Base-by-base conservation (phyloP, 1,140 invertebrate species). In the Linepithema humile region DNA sequence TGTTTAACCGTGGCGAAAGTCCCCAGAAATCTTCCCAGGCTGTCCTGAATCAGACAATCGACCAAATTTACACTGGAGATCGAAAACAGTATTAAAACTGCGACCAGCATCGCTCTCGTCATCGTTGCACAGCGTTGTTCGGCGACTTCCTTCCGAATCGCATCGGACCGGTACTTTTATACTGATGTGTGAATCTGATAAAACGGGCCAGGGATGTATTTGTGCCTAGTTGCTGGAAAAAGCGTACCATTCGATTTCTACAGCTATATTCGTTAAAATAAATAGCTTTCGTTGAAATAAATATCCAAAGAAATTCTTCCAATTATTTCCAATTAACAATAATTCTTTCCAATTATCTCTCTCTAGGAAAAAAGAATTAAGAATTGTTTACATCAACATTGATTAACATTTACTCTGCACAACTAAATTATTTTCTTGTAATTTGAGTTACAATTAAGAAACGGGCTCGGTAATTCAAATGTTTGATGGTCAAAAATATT, bases 21-120 rank as follows among this genome's bases (percentile, higher is more conserved):
- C n/a, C 88, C 86, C 15, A 92, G 65, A 40, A 92, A 69, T 77
- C 86, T 92, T 15, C 86, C 83, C 12, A 91, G 60, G 7, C 83
- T 67, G 0, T 91, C 89, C 9, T 88, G 77, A 15, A 91, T 55
- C 48, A 90, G 17, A 20, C 88, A 69, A 5, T 88, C 69, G 55
- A 73, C 73, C 5, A 65, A 20, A 9, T 50, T 72, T 20, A 78
- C 74, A 48, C 35, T 65, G n/a, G 62, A 70, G 43, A 85, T 48
- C 43, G 35, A 20, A 23, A 85, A 59, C 4, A 84, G 59, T 75
- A 77, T 45, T 35, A 75, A 45, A 70, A 74, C 32, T 64, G 23
- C 59, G 40, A 75, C 17, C n/a, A 48, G 23, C 15, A 43, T 38
- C 40, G 29, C 45, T 75, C 75, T 83, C 85, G 75, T 64, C 88